Evolutionary conservation across 2,888 invertebrate species (phyloP).

Genomic region (Phyllotreta cruciferae): DNA sequence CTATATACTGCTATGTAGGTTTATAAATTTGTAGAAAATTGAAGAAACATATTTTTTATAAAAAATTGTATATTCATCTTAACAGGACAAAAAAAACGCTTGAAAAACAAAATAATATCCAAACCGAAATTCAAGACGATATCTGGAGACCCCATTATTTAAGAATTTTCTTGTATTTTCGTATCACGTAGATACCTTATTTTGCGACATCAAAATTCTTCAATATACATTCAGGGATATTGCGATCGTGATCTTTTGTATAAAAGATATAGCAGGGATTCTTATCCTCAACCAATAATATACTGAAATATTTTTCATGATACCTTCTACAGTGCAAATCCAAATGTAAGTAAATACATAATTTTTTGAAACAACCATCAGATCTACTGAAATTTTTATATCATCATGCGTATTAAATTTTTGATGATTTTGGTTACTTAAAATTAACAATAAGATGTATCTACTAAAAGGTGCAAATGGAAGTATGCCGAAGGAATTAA

Average conservation of each 20-base stretch:
- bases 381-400: too few relatives aligned
- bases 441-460: too few relatives aligned
- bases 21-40: too few relatives aligned
- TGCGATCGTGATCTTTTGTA: slow-evolving; percentile 53
- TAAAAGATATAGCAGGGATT: slow-evolving; percentile 29
- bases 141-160: slow-evolving; percentile 17
- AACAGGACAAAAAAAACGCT: too few relatives aligned
- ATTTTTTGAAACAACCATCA: not conserved
- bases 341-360: not conserved
- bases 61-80: too few relatives aligned
- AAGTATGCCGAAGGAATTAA: too few relatives aligned
- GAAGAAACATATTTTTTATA: too few relatives aligned
- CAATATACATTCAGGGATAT: slow-evolving; percentile 57
- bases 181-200: slow-evolving; percentile 55
- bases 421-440: too few relatives aligned
- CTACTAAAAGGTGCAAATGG: too few relatives aligned
- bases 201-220: slow-evolving; percentile 56
- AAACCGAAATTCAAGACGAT: slow-evolving; percentile 9
- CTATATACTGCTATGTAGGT: too few relatives aligned
- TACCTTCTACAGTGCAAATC: slow-evolving; percentile 11
- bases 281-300: slow-evolving; percentile 20
- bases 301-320: slow-evolving; percentile 21
- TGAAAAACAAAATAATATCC: slow-evolving; percentile 1
- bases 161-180: slow-evolving; percentile 39
- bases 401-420: too few relatives aligned